Base-by-base conservation (phyloP, 2,797 vertebrate genomes). In the Agapornis canus region DNA sequence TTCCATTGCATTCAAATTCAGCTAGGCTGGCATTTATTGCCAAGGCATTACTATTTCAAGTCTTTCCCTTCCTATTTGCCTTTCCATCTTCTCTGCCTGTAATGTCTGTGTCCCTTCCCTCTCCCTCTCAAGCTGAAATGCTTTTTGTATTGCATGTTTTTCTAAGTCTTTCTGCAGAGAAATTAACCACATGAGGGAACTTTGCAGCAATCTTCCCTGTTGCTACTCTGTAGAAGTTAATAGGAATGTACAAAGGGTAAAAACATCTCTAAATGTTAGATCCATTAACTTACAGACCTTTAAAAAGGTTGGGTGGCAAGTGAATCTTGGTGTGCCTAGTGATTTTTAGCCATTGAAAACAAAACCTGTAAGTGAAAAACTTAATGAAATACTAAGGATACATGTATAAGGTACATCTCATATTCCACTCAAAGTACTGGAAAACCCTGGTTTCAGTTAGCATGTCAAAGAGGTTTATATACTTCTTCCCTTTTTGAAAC, bases 71-170 rank as follows among this genome's bases (percentile, higher is more conserved):
- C 48, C 77, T 82, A 47, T 90, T 96, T 95, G 65, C 78, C 43
- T 90, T 95, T 95, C 93, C 71, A 89, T 96, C 63, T 91, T 95
- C 89, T 79, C 57, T 72, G 64, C 31, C 11, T 82, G 16, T 32
- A 75, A 77, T 42, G 43, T 61, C 65, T 83, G 14, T 83, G 78
- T 60, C 79, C 92, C 37, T 90, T 79, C 47, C 42, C 32, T 73
- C 66, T 71, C 39, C 13, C 23, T 80, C 60, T 73, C 23, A 63
- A 63, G 61, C 42, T 39, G n/a, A 91, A 93, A 78, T 39, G 10
- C 35, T 2, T 76, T 76, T 56, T 76, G 14, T 63, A 63, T 63
- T 75, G 37, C 42, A 43, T 90, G 32, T 76, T 82, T 86, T 91
- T 61, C 68, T 19, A 54, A 66, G 48, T 42, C 64, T 82, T 80